A percentile compares a stretch with the other conserved stretches of the same genome.
Conservation (phyloP, 2,797 vertebrate species). For the Rhinophrynus dorsalis region DNA sequence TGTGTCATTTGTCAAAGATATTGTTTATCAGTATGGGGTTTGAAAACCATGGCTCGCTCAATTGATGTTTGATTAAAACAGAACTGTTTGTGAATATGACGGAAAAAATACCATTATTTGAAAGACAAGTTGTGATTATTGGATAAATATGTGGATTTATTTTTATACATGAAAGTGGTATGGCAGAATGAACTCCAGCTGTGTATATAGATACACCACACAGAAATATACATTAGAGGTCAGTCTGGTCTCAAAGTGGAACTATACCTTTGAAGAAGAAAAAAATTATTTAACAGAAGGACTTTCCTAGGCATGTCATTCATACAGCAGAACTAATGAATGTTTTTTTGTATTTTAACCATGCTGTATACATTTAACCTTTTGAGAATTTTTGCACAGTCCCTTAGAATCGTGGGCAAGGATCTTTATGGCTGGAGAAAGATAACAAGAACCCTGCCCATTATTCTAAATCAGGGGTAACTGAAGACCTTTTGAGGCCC, state of each 20-base stretch:
- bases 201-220: conserved; percentile 35
- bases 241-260: neutral
- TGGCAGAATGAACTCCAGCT: conserved; percentile 41
- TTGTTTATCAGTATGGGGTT: conserved; percentile 34
- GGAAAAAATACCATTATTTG: conserved; percentile 33
- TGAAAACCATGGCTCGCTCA: conserved; percentile 29
- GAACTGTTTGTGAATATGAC: conserved; percentile 41
- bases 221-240: conserved; percentile 35
- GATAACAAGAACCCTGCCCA: too few relatives aligned
- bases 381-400: too few relatives aligned
- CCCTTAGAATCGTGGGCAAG: too few relatives aligned
- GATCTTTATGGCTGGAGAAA: too few relatives aligned
- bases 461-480: too few relatives aligned
- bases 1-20: conserved; percentile 43
- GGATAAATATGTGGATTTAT: conserved; percentile 43
- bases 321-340: too few relatives aligned
- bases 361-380: too few relatives aligned
- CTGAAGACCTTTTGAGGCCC: too few relatives aligned
- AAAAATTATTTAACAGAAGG: too few relatives aligned
- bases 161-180: conserved; percentile 48
- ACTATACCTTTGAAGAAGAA: too few relatives aligned
- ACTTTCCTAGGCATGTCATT: too few relatives aligned
- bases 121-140: conserved; percentile 45
- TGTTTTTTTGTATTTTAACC: too few relatives aligned
- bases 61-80: conserved; percentile 49